A percentile compares a stretch with the other conserved stretches of the same genome.
phyloP scores from a whole-genome alignment of 2,888 invertebrate species.

The Heliconius sara region DNA sequence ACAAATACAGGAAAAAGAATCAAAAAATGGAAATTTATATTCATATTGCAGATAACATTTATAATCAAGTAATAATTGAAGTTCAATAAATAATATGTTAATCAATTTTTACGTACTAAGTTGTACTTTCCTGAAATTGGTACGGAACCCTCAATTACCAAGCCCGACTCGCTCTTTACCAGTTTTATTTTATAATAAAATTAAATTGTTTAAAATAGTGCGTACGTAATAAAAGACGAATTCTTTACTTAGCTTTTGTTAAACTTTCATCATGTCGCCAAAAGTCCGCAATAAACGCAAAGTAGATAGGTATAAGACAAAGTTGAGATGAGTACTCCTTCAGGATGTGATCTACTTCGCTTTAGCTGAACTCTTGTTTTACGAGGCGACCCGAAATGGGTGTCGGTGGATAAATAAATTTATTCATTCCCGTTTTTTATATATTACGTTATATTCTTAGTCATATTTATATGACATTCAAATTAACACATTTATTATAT shows the following conservation, averaged over 20 bases:
- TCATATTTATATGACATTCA: slow-evolving; percentile 1
- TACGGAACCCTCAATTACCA: too few species aligned
- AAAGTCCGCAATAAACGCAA: not conserved
- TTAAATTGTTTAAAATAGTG: too few species aligned
- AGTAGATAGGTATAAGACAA: not conserved
- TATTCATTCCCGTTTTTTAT: slow-evolving; percentile 14
- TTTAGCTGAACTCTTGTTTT: slow-evolving; percentile 30
- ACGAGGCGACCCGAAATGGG: slow-evolving; percentile 16
- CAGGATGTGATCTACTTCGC: slow-evolving; percentile 38
- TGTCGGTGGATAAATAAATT: slow-evolving; percentile 14
- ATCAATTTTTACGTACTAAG: too few species aligned
- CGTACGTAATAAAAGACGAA: too few species aligned
- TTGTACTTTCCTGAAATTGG: too few species aligned
- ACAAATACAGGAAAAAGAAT: too few species aligned
- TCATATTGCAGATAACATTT: too few species aligned
- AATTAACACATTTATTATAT: not conserved
- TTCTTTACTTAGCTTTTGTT: not conserved
- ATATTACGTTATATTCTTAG: not conserved
- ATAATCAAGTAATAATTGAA: too few species aligned
- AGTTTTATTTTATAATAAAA: too few species aligned
- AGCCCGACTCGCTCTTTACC: too few species aligned
- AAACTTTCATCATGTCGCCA: slow-evolving; percentile 5
- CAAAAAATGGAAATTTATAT: too few species aligned
- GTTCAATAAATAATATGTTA: too few species aligned
- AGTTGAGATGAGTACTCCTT: slow-evolving; percentile 21